Conservation (phyloP, 2,888 invertebrate species). For the Lissocephala sabroskyi region DNA sequence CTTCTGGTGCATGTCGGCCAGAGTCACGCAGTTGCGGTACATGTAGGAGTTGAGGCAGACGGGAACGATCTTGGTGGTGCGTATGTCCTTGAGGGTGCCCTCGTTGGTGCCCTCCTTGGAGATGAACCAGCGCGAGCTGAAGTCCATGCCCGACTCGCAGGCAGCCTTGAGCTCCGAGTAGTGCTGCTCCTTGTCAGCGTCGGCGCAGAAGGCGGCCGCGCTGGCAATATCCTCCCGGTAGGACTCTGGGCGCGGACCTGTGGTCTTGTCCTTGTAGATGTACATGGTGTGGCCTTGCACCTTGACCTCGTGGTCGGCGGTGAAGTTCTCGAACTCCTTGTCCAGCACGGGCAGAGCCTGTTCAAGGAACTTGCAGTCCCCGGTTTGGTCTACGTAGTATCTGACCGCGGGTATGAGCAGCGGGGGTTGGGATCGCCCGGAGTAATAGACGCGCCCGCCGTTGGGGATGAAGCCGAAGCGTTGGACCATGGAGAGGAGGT, state of each 20-base stretch:
- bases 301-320: constrained; percentile 79
- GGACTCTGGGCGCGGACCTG: constrained; percentile 91
- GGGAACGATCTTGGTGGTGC: constrained; percentile 87
- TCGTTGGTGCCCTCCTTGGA: constrained; percentile 77
- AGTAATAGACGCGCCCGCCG: constrained; percentile 90
- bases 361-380: constrained; percentile 79
- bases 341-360: constrained; percentile 79
- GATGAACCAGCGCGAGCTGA: constrained; percentile 91
- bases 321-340: constrained; percentile 88
- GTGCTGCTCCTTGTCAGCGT: constrained; percentile 76
- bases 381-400: constrained; percentile 80
- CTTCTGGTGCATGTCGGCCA: constrained; percentile 78
- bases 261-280: constrained; percentile 82
- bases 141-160: constrained; percentile 97
- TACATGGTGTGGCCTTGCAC: constrained; percentile 80
- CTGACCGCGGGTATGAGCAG: constrained; percentile 88
- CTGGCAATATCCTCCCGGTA: constrained; percentile 82
- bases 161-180: constrained; percentile 90
- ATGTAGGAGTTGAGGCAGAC: constrained; percentile 93
- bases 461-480: constrained; percentile 88
- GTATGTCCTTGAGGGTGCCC: constrained; percentile 81
- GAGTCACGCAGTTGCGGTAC: constrained; percentile 85
- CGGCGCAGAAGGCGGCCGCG: constrained; percentile 74
- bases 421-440: constrained; percentile 88
- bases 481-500: constrained; percentile 86